Conservation (phyloP, 1,140 invertebrate species). For the Euwallacea similis region DNA sequence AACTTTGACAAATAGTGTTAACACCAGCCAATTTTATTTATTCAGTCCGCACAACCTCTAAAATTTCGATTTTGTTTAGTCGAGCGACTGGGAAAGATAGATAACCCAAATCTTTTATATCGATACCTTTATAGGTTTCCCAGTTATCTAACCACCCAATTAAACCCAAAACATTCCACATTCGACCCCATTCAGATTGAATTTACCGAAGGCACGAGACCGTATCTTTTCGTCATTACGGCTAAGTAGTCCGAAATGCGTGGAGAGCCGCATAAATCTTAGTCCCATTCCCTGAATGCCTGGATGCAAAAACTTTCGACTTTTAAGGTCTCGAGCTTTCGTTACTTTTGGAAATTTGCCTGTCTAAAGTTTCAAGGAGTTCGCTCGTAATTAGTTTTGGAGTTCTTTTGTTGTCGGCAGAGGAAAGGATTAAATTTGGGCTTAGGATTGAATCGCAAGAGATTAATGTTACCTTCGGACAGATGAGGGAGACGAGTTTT, state of each 20-base stretch:
- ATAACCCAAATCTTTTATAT: too few species aligned
- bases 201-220: slow-evolving; percentile 4
- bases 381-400: background rate
- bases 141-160: background rate
- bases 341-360: background rate
- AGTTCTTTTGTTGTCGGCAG: background rate
- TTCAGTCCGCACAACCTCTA: too few species aligned
- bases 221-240: background rate
- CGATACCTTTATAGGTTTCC: too few species aligned
- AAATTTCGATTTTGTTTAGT: too few species aligned
- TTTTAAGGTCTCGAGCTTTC: background rate
- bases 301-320: background rate
- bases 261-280: slow-evolving; percentile 3
- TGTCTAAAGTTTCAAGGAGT: background rate
- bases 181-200: slow-evolving; percentile 1
- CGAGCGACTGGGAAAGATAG: too few species aligned
- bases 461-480: too few species aligned
- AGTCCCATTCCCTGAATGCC: background rate
- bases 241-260: slow-evolving; percentile 4
- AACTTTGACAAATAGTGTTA: too few species aligned
- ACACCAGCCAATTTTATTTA: too few species aligned
- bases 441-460: too few species aligned
- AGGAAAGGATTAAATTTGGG: too few species aligned
- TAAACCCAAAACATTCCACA: background rate
- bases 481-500: too few species aligned